Conservation (phyloP, 2,888 invertebrate species). For the Auanema sp. region DNA sequence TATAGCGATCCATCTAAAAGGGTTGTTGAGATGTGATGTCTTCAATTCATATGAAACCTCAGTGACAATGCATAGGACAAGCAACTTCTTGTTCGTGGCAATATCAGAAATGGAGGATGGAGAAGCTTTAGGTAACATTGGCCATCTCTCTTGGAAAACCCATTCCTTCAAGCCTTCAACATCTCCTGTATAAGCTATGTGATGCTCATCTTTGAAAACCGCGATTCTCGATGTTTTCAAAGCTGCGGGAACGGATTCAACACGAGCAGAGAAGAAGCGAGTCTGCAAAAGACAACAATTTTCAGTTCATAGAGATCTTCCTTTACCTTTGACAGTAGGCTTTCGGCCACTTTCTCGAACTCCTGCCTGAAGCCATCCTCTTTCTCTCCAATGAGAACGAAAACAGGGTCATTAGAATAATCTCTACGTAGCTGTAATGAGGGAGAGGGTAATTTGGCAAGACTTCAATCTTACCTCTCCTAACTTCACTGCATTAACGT, state of each 20-base stretch:
- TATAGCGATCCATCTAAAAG: constrained; percentile 35
- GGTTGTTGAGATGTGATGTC: neutral
- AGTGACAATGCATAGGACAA: constrained; percentile 54
- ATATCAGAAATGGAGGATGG: constrained; percentile 53
- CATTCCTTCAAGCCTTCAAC: constrained; percentile 40
- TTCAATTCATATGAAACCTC: constrained; percentile 20
- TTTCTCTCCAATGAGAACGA: constrained; percentile 35
- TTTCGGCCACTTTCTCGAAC: constrained; percentile 40
- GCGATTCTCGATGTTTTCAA: constrained; percentile 25
- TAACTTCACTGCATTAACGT: constrained; percentile 24
- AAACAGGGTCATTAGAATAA: constrained; percentile 45
- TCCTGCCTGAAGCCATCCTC: constrained; percentile 28
- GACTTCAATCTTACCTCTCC: constrained; percentile 21
- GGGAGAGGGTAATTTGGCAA: neutral
- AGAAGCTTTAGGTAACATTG: constrained; percentile 48
- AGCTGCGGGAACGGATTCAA: constrained; percentile 14
- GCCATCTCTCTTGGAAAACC: constrained; percentile 58
- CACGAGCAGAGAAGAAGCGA: constrained; percentile 29
- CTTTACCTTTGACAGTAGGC: constrained; percentile 46
- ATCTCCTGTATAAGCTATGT: constrained; percentile 30
- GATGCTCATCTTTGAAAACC: constrained; percentile 47
- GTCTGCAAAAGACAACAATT: constrained; percentile 8
- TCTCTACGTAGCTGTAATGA: constrained; percentile 33
- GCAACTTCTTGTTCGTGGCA: constrained; percentile 50
- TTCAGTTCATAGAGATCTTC: neutral